Conservation (phyloP, 1,140 invertebrate genomes). For the Papilio xuthus region DNA sequence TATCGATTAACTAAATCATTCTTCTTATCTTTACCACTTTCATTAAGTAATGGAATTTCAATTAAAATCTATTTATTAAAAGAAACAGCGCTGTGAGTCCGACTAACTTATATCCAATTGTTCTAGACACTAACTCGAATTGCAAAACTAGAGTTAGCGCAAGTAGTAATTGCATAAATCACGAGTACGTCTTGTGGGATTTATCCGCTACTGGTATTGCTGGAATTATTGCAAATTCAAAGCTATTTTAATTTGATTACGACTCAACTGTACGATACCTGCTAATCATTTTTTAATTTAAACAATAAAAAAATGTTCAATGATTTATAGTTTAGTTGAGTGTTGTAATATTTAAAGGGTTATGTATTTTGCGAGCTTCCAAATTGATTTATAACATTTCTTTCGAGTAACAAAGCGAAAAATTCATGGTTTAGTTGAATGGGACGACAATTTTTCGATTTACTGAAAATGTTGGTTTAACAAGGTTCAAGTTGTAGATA, state of each 20-base stretch:
- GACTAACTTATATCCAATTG: slow-evolving; percentile 28
- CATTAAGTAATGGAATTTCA: not conserved
- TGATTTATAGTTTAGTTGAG: too few species aligned
- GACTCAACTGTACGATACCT: not conserved
- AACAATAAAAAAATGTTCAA: not conserved
- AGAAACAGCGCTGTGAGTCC: not conserved
- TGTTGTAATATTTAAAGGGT: too few species aligned
- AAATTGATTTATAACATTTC: too few species aligned
- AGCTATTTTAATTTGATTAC: slow-evolving; percentile 11
- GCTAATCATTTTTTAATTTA: not conserved
- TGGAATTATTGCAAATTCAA: not conserved
- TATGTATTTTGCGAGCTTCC: too few species aligned
- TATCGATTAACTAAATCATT: too few species aligned
- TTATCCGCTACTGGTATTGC: slow-evolving; percentile 14
- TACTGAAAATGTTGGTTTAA: too few species aligned
- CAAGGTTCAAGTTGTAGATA: too few species aligned
- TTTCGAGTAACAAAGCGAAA: too few species aligned
- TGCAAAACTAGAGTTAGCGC: slow-evolving; percentile 30
- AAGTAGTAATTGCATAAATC: slow-evolving; percentile 31
- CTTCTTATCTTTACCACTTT: not conserved
- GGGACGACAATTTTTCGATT: too few species aligned
- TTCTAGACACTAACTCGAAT: slow-evolving; percentile 19
- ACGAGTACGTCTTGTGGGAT: slow-evolving; percentile 30
- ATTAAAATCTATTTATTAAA: slow-evolving; percentile 5
- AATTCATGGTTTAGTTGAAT: too few species aligned